Evolutionary conservation across 2,888 invertebrate species (phyloP).

Genomic region (Dioctria linearis): DNA sequence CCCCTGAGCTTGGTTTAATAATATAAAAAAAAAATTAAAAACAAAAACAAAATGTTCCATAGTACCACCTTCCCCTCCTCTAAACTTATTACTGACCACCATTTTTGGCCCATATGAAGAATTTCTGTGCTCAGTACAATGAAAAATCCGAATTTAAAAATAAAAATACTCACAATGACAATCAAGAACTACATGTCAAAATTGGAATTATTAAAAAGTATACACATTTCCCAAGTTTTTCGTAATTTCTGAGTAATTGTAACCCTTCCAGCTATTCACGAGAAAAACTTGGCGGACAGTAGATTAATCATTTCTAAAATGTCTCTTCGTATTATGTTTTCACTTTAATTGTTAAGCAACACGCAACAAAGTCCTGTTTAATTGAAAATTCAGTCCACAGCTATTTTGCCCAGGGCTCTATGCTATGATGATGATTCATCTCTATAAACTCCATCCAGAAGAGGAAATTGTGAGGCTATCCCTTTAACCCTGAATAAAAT

Average conservation of each 20-base stretch:
- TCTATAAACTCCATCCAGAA: background rate
- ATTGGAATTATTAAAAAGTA: too few species aligned
- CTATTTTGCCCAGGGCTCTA: background rate
- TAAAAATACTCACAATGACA: too few species aligned
- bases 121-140: too few species aligned
- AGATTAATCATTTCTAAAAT: background rate
- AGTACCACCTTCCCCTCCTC: too few species aligned
- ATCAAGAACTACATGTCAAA: too few species aligned
- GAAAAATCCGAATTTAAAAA: too few species aligned
- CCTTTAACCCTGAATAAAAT: slow-evolving; percentile 25
- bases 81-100: too few species aligned
- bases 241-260: background rate
- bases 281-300: background rate
- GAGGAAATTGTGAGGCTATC: background rate
- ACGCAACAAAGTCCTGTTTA: slow-evolving; percentile 35
- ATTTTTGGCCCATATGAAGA: too few species aligned
- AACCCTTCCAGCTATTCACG: background rate
- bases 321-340: background rate
- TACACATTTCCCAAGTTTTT: too few species aligned
- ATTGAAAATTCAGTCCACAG: background rate
- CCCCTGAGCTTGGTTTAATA: too few species aligned
- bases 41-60: too few species aligned
- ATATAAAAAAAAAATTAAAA: too few species aligned
- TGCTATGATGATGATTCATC: slow-evolving; percentile 2
- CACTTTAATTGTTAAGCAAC: slow-evolving; percentile 1